Conservation (phyloP, 2,797 vertebrate genomes). For the Chelidonichthys spinosus region DNA sequence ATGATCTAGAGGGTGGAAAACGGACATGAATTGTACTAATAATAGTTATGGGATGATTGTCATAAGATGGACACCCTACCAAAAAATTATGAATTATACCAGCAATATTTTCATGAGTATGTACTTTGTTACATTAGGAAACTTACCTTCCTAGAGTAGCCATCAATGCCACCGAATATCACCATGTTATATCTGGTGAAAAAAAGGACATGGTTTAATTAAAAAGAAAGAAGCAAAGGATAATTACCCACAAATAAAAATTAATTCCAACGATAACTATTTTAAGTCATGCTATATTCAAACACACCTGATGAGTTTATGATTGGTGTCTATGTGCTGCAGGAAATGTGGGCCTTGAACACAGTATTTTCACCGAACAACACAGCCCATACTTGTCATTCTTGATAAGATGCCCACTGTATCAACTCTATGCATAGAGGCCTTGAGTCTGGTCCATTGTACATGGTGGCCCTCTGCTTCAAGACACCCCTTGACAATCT, state of each 20-base stretch:
- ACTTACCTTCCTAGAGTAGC: constrained; percentile 14
- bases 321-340: constrained; percentile 26
- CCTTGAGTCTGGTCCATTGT: constrained; percentile 15
- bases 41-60: constrained; percentile 1
- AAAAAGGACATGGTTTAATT: constrained; percentile 12
- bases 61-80: neutral
- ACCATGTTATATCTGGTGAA: constrained; percentile 21
- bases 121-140: neutral
- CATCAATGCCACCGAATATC: constrained; percentile 19
- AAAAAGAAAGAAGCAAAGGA: neutral
- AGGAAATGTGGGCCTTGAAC: constrained; percentile 7
- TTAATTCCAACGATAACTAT: neutral
- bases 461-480: constrained; percentile 19
- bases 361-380: neutral
- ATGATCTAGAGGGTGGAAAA: too few species aligned
- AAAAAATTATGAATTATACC: too few species aligned
- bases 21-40: neutral
- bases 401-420: constrained; percentile 22
- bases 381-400: constrained; percentile 24
- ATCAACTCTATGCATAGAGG: constrained; percentile 31
- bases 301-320: constrained; percentile 27
- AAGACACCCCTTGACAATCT: constrained; percentile 20
- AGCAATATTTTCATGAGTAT: neutral
- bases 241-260: constrained; percentile 6
- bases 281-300: neutral